A percentile compares a stretch with the other conserved stretches of the same genome.
Conservation (phyloP, 2,888 invertebrate species). For the Stenoptilia bipunctidactyla region DNA sequence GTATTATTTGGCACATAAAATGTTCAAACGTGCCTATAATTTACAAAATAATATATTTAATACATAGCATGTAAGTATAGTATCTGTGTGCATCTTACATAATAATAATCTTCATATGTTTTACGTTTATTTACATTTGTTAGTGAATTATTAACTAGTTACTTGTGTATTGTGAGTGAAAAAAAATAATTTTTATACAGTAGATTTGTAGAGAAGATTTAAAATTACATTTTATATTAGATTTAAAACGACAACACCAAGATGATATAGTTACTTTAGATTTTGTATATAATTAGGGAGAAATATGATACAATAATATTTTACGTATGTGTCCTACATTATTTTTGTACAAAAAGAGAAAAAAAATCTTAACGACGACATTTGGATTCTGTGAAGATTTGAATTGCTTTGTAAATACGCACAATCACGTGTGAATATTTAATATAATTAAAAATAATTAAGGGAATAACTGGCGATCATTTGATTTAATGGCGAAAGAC, state of each 20-base stretch:
- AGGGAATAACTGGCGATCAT: too few species aligned
- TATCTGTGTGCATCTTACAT: constrained; percentile 31
- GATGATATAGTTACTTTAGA: constrained; percentile 34
- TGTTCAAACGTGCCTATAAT: background rate
- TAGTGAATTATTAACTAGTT: constrained; percentile 32
- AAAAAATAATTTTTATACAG: constrained; percentile 49
- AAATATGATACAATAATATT: constrained; percentile 15
- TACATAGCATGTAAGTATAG: constrained; percentile 21
- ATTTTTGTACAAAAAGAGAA: constrained; percentile 34
- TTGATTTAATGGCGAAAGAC: too few species aligned
- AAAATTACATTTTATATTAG: constrained; percentile 28
- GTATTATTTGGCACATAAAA: background rate
- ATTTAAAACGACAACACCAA: constrained; percentile 56
- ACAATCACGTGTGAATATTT: constrained; percentile 9
- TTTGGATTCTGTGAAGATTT: constrained; percentile 4
- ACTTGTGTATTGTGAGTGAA: constrained; percentile 36
- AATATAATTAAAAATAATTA: too few species aligned
- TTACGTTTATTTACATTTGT: constrained; percentile 27
- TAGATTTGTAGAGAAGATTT: constrained; percentile 21
- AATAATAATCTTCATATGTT: constrained; percentile 15
- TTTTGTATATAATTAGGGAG: constrained; percentile 26
- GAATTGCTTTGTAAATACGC: constrained; percentile 24
- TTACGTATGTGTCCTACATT: constrained; percentile 24
- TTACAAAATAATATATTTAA: constrained; percentile 1
- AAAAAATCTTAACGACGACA: background rate